A percentile compares a stretch with the other conserved stretches of the same genome.
phyloP scores from a whole-genome alignment of 2,113 vertebrate species.

The Dromaius novaehollandiae region DNA sequence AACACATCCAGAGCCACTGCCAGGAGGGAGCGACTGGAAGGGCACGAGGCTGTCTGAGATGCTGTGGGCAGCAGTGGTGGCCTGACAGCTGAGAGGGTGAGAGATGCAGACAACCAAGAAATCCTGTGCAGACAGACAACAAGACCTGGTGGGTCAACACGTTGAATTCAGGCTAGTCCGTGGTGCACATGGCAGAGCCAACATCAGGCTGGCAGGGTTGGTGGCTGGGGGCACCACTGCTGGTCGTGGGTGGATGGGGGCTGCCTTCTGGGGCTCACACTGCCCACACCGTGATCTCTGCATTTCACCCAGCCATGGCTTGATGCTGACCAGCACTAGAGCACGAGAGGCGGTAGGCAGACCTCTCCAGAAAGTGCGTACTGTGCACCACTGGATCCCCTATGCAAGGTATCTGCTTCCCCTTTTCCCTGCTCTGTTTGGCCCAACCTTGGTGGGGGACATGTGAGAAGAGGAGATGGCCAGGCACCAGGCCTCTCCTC shows the following conservation, averaged over 20 bases:
- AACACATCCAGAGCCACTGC: not conserved
- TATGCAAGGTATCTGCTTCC: not conserved
- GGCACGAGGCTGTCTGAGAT: not conserved
- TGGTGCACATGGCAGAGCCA: too few species aligned
- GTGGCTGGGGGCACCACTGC: too few species aligned
- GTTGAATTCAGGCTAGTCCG: too few species aligned
- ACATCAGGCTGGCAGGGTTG: too few species aligned
- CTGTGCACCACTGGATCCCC: not conserved
- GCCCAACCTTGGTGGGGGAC: rapidly evolving
- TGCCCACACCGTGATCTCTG: too few species aligned
- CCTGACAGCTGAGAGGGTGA: rapidly evolving
- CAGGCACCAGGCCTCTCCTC: not conserved
- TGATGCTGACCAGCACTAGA: not conserved
- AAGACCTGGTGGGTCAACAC: not conserved
- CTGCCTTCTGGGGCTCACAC: too few species aligned
- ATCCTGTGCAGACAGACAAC: not conserved
- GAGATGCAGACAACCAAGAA: not conserved
- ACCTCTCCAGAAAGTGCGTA: not conserved
- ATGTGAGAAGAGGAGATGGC: not conserved
- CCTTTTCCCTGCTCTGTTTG: not conserved
- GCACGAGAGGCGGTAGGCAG: not conserved
- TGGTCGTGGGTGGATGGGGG: too few species aligned
- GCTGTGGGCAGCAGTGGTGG: rapidly evolving
- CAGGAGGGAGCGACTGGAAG: not conserved
- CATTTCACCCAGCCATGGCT: not conserved